Conservation (phyloP, 2,113 vertebrate species). For the Chrysochloris asiatica region DNA sequence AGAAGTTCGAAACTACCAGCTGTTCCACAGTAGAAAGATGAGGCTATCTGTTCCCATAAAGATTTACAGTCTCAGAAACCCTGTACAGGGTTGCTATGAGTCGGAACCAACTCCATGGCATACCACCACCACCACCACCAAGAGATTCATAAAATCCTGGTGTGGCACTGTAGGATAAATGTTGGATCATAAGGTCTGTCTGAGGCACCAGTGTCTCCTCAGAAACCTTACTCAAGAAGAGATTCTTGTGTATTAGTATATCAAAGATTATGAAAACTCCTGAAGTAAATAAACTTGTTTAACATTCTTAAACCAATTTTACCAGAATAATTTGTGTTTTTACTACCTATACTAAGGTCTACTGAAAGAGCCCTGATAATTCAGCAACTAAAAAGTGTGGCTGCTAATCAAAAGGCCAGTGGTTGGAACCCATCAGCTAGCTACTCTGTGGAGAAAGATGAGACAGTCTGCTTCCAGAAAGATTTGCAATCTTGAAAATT, state of each 20-base stretch:
- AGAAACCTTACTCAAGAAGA: too few species aligned
- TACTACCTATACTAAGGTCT: background rate
- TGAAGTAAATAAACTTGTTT: background rate
- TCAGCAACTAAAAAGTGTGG: background rate
- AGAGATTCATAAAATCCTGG: too few species aligned
- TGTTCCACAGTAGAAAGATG: too few species aligned
- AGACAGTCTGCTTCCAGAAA: background rate
- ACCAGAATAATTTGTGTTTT: constrained; percentile 21
- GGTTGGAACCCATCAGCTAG: background rate
- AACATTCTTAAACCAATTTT: background rate
- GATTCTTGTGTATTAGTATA: background rate
- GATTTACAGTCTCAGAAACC: too few species aligned
- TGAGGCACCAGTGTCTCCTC: too few species aligned
- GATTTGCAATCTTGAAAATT: background rate
- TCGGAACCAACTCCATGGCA: too few species aligned
- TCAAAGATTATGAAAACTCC: constrained; percentile 25
- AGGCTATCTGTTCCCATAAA: too few species aligned
- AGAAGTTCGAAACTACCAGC: too few species aligned
- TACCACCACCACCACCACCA: too few species aligned
- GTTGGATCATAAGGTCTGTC: too few species aligned
- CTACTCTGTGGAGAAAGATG: background rate
- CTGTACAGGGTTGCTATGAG: too few species aligned
- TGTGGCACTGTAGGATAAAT: too few species aligned
- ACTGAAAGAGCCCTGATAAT: background rate
- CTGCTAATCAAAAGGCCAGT: background rate